Evolutionary conservation across 2,888 invertebrate species (phyloP).

Genomic region (Colletes collaris): DNA sequence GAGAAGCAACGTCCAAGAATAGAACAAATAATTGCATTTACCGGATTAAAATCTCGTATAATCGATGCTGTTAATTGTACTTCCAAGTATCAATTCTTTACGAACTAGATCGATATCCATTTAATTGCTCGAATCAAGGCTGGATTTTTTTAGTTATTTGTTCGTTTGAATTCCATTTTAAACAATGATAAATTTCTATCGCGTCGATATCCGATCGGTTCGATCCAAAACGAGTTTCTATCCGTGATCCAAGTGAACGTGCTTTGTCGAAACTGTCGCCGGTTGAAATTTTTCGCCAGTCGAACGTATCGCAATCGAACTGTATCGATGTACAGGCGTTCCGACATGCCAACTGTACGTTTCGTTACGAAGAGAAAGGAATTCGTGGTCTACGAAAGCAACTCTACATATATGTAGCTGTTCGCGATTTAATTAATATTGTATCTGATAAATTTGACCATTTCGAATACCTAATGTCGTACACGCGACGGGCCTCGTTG

Average conservation of each 20-base stretch:
- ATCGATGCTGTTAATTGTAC: slow-evolving; percentile 12
- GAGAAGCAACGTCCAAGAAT: neutral
- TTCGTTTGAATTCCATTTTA: too few species aligned
- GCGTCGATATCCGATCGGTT: neutral
- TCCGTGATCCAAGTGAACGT: neutral
- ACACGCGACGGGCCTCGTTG: neutral
- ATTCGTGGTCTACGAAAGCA: slow-evolving; percentile 42
- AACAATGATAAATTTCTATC: too few species aligned
- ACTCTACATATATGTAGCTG: slow-evolving; percentile 37
- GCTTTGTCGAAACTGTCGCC: neutral
- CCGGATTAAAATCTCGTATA: neutral
- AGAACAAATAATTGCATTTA: slow-evolving; percentile 3
- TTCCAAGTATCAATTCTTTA: slow-evolving; percentile 6
- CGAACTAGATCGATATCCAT: neutral
- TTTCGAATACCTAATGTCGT: neutral
- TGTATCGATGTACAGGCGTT: slow-evolving; percentile 22
- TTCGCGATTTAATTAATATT: slow-evolving; percentile 43
- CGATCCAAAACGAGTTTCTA: neutral
- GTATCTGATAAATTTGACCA: slow-evolving; percentile 31
- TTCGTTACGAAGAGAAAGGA: slow-evolving; percentile 52
- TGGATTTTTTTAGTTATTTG: too few species aligned
- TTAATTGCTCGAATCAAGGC: neutral
- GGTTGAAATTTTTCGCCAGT: slow-evolving; percentile 12
- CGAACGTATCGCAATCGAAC: neutral
- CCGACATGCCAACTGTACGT: slow-evolving; percentile 24